Percentiles rank a stretch among this genome's conserved stretches.
phyloP scores from a whole-genome alignment of 1,140 invertebrate species.

The Apis dorsata region DNA sequence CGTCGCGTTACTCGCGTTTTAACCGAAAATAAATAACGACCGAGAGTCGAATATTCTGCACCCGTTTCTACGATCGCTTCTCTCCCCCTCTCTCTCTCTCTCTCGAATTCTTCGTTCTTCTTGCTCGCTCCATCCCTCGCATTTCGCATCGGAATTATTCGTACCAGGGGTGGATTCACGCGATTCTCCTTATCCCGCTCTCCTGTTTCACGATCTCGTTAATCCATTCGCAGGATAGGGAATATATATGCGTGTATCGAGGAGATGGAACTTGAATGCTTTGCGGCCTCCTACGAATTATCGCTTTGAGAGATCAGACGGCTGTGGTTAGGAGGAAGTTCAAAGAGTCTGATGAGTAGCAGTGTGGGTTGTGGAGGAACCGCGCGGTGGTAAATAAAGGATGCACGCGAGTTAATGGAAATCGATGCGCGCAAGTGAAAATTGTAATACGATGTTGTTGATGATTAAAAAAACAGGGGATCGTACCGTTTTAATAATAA shows the following conservation, averaged over 20 bases:
- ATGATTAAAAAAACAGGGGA: constrained; percentile 21
- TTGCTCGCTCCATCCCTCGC: neutral
- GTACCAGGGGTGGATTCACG: neutral
- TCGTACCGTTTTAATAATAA: too few species aligned
- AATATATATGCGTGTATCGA: neutral
- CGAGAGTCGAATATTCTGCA: neutral
- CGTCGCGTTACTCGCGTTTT: constrained; percentile 53
- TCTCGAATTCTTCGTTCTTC: neutral
- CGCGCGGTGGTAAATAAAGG: constrained; percentile 16
- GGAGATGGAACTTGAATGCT: neutral
- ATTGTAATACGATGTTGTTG: neutral
- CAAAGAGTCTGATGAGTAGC: constrained; percentile 20
- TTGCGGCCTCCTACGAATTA: neutral
- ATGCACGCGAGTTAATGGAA: constrained; percentile 16
- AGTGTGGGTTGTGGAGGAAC: neutral
- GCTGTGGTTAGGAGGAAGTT: neutral
- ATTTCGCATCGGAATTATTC: constrained; percentile 1
- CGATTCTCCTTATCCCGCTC: neutral
- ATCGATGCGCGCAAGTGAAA: neutral
- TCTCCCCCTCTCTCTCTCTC: neutral
- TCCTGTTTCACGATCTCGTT: constrained; percentile 35
- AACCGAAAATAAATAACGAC: constrained; percentile 57
- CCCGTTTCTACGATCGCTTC: neutral
- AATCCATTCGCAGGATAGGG: neutral
- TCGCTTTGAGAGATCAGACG: constrained; percentile 17